A percentile compares a stretch with the other conserved stretches of the same genome.
Conservation (phyloP, 2,797 vertebrate genomes). For the Smutsia gigantea region DNA sequence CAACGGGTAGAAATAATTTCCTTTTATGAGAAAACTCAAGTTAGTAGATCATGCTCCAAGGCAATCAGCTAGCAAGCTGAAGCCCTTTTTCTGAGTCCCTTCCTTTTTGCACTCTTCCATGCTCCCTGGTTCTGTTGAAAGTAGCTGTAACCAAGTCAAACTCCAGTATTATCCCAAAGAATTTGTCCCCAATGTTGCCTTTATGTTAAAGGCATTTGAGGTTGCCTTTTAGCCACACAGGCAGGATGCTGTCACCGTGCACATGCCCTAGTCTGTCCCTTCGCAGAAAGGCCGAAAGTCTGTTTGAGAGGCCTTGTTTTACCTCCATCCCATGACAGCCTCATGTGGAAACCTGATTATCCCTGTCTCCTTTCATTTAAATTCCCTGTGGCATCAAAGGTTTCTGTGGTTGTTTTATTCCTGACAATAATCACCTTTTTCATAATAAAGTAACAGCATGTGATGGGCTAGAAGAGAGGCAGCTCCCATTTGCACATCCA, state of each 20-base stretch:
- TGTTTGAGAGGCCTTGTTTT: neutral
- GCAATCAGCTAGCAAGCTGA: neutral
- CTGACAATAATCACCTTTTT: neutral
- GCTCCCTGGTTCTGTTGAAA: neutral
- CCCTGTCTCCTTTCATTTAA: neutral
- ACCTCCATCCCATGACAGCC: neutral
- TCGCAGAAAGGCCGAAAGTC: neutral
- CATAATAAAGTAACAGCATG: neutral
- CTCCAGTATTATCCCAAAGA: neutral
- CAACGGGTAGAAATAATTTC: neutral
- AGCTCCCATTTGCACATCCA: neutral
- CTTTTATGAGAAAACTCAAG: neutral
- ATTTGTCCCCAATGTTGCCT: neutral
- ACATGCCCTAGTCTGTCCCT: rapidly evolving
- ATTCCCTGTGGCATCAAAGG: neutral
- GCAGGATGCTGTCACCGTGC: rapidly evolving
- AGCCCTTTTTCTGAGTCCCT: neutral
- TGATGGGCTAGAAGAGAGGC: neutral
- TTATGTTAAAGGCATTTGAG: neutral
- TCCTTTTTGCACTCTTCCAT: neutral
- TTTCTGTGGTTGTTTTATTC: neutral
- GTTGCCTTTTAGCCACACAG: neutral
- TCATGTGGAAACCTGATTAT: neutral
- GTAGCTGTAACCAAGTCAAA: neutral
- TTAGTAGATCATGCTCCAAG: neutral